A percentile compares a stretch with the other conserved stretches of the same genome.
phyloP scores from a whole-genome alignment of 2,797 vertebrate genomes.

The Myotis planiceps region DNA sequence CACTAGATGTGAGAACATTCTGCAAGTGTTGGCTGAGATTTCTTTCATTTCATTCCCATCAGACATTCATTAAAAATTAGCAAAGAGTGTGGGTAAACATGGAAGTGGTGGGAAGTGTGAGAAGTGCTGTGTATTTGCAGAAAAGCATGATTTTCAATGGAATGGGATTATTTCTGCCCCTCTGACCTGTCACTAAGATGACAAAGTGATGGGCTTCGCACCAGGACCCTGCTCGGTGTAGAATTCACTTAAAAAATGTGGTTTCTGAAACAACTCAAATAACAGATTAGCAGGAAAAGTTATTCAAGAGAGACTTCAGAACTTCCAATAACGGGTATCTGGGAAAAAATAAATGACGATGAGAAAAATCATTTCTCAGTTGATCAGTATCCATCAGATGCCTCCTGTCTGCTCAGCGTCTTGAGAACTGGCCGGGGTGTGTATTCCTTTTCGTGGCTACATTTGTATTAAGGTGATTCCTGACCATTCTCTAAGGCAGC shows the following conservation, averaged over 20 bases:
- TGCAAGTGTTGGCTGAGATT: not conserved
- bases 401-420: not conserved
- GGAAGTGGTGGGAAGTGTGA: not conserved
- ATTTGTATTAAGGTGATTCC: not conserved
- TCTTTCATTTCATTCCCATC: not conserved
- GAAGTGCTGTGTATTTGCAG: not conserved
- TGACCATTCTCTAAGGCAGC: no score
- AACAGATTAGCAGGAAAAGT: not conserved
- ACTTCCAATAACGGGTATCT: not conserved
- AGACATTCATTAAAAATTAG: not conserved
- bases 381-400: not conserved
- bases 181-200: slow-evolving; percentile 5
- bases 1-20: not conserved
- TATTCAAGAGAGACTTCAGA: not conserved
- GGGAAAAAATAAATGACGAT: not conserved
- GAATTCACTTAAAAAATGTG: not conserved
- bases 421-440: accelerated
- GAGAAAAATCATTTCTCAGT: not conserved
- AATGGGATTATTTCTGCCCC: not conserved
- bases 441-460: not conserved
- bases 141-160: not conserved
- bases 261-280: not conserved
- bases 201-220: slow-evolving; percentile 18
- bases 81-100: not conserved
- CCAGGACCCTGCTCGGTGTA: not conserved